Evolutionary conservation across 2,797 vertebrate genomes (phyloP).

Genomic region (Paedocypris micromegethes): DNA sequence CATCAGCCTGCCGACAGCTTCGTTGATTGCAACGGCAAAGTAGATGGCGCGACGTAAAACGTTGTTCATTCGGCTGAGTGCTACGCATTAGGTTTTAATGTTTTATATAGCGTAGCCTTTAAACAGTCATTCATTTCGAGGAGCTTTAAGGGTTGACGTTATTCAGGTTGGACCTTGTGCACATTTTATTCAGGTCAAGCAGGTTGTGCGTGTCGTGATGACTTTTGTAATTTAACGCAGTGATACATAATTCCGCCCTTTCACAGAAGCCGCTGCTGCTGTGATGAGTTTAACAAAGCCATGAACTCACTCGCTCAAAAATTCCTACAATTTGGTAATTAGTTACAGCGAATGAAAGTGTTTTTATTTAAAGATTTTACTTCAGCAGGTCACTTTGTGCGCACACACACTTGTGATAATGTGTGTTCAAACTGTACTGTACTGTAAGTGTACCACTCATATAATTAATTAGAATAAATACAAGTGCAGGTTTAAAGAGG

Average conservation of each 20-base stretch:
- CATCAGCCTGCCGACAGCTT: neutral
- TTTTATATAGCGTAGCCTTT: neutral
- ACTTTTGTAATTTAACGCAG: constrained; percentile 3
- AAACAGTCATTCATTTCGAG: neutral
- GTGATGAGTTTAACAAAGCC: neutral
- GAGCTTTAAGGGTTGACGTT: neutral
- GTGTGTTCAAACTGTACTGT: no score
- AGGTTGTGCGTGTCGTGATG: neutral
- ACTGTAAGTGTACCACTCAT: no score
- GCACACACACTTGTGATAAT: no score
- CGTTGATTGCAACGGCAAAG: neutral
- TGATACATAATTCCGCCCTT: constrained; percentile 4
- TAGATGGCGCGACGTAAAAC: no score
- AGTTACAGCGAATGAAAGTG: neutral
- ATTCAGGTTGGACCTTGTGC: neutral
- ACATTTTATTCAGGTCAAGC: neutral
- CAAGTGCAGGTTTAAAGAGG: no score
- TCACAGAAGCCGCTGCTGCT: neutral
- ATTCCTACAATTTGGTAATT: constrained; percentile 1
- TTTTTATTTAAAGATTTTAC: no score
- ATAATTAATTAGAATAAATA: no score
- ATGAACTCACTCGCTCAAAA: neutral
- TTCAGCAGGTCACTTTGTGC: no score
- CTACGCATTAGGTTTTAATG: neutral
- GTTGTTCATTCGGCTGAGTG: neutral